These are phyloP conservation scores for Drosophila parvula DNA, from an alignment of 1,140 invertebrate species.

Conservation along the genomic window DNA sequence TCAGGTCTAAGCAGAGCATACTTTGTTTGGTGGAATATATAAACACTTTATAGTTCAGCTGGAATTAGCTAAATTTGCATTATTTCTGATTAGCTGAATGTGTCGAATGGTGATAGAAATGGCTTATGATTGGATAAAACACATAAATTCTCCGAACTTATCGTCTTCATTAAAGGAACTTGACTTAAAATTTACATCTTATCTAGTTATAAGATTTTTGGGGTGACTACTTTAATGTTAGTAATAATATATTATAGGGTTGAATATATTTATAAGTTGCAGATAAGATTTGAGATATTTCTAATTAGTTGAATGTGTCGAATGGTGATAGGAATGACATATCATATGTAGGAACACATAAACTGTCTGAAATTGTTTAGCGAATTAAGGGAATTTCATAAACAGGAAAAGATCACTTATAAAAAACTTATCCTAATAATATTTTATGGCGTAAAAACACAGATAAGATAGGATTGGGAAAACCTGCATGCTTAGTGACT, in stretches of 20 bases:
- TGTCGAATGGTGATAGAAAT: constrained; percentile 11
- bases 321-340: background rate
- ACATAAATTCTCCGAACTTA: constrained; percentile 11
- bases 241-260: background rate
- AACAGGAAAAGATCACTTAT: background rate
- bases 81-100: constrained; percentile 19
- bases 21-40: constrained; percentile 3
- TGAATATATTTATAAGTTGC: constrained; percentile 7
- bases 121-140: constrained; percentile 14
- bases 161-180: constrained; percentile 17
- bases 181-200: background rate
- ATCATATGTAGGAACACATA: background rate
- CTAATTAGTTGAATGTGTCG: constrained; percentile 1
- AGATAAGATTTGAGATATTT: constrained; percentile 8
- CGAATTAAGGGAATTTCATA: background rate
- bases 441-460: background rate
- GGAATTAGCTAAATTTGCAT: constrained; percentile 43
- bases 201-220: background rate
- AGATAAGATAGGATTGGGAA: background rate
- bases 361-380: background rate
- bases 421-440: background rate
- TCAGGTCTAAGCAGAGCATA: constrained; percentile 3
- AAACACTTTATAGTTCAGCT: constrained; percentile 12
- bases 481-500: background rate
- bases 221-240: background rate